Evolutionary conservation across 2,113 vertebrate genomes (phyloP).

Genomic region (Morphnarchus princeps): DNA sequence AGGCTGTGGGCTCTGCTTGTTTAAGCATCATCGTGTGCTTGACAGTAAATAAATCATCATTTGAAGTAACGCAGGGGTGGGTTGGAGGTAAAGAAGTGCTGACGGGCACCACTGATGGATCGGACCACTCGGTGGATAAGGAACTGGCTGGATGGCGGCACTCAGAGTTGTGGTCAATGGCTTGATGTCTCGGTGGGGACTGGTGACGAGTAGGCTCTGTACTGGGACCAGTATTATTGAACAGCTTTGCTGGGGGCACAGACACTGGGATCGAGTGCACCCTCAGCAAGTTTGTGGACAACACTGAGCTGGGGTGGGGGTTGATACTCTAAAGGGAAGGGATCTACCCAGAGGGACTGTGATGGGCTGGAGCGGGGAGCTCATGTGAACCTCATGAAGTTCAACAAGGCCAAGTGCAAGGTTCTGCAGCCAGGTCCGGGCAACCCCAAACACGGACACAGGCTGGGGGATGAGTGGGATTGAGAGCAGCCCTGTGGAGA

Average conservation of each 20-base stretch:
- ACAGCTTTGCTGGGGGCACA: too few relatives aligned
- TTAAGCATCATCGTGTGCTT: fast-evolving
- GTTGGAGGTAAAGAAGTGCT: neutral
- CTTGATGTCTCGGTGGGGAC: fast-evolving
- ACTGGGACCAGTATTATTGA: neutral
- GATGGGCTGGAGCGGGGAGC: neutral
- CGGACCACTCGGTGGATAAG: fast-evolving
- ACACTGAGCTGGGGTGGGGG: fast-evolving
- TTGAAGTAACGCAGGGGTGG: fast-evolving
- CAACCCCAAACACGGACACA: too few relatives aligned
- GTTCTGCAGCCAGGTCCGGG: neutral
- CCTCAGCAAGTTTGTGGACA: neutral
- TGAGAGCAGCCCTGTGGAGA: neutral
- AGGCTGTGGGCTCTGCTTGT: neutral
- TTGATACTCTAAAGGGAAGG: neutral
- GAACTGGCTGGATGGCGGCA: fast-evolving
- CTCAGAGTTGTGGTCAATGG: neutral
- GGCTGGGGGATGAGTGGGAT: neutral
- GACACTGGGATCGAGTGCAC: fast-evolving
- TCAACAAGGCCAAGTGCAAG: neutral
- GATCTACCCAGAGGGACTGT: too few relatives aligned
- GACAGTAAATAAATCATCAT: fast-evolving
- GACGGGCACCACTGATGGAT: neutral
- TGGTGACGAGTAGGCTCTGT: fast-evolving
- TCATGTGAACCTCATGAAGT: neutral